Evolutionary conservation across 1,140 invertebrate genomes (phyloP).

Genomic region (Bombus picipes): DNA sequence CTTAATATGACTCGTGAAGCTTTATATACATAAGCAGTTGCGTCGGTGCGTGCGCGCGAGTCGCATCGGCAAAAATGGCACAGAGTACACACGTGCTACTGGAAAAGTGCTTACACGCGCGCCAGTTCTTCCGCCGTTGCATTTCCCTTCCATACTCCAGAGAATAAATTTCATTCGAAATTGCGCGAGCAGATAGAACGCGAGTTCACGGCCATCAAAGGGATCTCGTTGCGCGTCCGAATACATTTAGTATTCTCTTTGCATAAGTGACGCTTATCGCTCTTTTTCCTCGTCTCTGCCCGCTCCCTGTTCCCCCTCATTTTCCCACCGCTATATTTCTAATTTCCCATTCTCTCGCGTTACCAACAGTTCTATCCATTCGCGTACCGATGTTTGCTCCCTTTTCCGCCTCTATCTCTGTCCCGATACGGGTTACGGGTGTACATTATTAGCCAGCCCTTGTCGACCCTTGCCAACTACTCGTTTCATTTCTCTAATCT

Average conservation of each 20-base stretch:
- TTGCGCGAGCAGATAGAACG: conserved; percentile 10
- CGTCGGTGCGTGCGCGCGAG: not conserved
- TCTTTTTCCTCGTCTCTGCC: conserved; percentile 1
- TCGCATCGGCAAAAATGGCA: not conserved
- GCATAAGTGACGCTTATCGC: conserved; percentile 44
- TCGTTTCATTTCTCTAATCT: not conserved
- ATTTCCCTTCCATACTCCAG: not conserved
- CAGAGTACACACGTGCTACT: not conserved
- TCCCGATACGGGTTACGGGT: not conserved
- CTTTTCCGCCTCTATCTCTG: not conserved
- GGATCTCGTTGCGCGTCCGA: not conserved
- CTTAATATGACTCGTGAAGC: no score
- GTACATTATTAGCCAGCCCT: not conserved
- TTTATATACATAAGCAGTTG: no score
- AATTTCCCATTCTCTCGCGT: not conserved
- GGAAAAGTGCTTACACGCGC: not conserved
- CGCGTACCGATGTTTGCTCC: not conserved
- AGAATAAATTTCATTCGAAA: conserved; percentile 43
- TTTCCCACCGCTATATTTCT: not conserved
- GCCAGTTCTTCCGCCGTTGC: not conserved
- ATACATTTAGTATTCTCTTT: conserved; percentile 41
- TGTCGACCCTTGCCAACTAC: not conserved
- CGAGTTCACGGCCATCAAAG: conserved; percentile 26
- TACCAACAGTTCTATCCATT: not conserved
- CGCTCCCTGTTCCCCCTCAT: not conserved